Conservation (phyloP, 1,140 invertebrate species). For the Caenorhabditis remanei region DNA sequence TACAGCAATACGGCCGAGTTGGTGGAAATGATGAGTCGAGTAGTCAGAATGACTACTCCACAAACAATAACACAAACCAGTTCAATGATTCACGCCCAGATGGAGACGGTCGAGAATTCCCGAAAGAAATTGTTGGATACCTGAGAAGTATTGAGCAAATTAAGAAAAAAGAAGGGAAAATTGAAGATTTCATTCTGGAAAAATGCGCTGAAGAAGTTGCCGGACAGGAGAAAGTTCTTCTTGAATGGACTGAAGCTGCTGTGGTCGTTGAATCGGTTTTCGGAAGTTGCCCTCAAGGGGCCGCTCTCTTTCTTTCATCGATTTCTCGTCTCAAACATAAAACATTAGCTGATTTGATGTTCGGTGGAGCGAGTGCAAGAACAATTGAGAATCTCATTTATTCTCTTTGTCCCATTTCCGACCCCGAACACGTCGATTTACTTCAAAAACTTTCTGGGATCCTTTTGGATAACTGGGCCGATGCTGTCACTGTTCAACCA, state of each 20-base stretch:
- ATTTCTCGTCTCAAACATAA: constrained; percentile 59
- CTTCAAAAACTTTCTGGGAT: constrained; percentile 56
- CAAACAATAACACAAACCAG: not conserved
- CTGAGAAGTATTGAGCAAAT: constrained; percentile 34
- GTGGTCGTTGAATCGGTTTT: constrained; percentile 55
- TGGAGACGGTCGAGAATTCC: constrained; percentile 43
- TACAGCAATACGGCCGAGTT: constrained; percentile 33
- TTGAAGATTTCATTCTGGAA: constrained; percentile 39
- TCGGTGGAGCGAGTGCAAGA: constrained; percentile 26
- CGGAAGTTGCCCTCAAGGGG: constrained; percentile 35
- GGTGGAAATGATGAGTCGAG: not conserved
- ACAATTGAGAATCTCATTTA: constrained; percentile 59
- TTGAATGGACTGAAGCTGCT: constrained; percentile 32
- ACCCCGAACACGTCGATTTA: constrained; percentile 26
- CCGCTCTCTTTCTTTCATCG: constrained; percentile 45
- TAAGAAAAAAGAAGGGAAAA: constrained; percentile 16
- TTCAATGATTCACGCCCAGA: not conserved
- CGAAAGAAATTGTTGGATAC: constrained; percentile 25
- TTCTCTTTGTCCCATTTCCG: constrained; percentile 29
- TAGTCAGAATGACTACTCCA: not conserved
- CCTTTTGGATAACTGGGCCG: constrained; percentile 55
- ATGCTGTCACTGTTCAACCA: constrained; percentile 3
- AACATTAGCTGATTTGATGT: constrained; percentile 53
- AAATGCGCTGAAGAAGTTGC: constrained; percentile 58
- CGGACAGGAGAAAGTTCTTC: constrained; percentile 45